Evolutionary conservation across 2,888 invertebrate species (phyloP).

Genomic region (Euplagia quadripunctaria): DNA sequence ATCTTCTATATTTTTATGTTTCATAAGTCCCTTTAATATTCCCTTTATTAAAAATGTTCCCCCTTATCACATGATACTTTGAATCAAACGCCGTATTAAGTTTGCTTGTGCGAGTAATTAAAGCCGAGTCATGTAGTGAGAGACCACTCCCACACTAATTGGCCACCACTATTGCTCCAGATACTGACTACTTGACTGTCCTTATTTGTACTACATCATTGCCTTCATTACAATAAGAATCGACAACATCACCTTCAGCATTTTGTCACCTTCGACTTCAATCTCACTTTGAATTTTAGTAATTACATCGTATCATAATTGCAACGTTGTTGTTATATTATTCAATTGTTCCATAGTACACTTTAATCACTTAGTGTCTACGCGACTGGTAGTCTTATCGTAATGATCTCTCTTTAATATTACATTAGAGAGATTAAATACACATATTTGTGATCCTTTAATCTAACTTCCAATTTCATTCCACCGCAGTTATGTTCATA

Average conservation of each 20-base stretch:
- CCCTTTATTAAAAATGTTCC: background rate
- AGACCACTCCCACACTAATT: conserved; percentile 74
- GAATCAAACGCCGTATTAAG: conserved; percentile 64
- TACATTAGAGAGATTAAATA: background rate
- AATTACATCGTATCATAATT: background rate
- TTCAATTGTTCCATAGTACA: background rate
- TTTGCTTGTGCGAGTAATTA: conserved; percentile 77
- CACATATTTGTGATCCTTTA: too few species aligned
- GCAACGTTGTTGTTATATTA: background rate
- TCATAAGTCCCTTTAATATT: background rate
- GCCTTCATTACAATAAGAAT: conserved; percentile 59
- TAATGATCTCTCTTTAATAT: background rate
- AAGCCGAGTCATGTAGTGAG: conserved; percentile 71
- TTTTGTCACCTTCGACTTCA: conserved; percentile 8
- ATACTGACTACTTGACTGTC: conserved; percentile 74
- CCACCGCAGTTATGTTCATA: background rate
- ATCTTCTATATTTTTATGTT: background rate
- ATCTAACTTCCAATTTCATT: background rate
- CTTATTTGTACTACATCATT: conserved; percentile 73
- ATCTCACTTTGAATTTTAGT: conserved; percentile 15
- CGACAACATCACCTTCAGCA: conserved; percentile 39
- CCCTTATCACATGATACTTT: conserved; percentile 26
- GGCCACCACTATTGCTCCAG: conserved; percentile 70
- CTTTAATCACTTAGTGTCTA: background rate
- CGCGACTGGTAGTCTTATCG: background rate